Conservation (phyloP, 2,113 vertebrate genomes). For the Cyanistes caeruleus region DNA sequence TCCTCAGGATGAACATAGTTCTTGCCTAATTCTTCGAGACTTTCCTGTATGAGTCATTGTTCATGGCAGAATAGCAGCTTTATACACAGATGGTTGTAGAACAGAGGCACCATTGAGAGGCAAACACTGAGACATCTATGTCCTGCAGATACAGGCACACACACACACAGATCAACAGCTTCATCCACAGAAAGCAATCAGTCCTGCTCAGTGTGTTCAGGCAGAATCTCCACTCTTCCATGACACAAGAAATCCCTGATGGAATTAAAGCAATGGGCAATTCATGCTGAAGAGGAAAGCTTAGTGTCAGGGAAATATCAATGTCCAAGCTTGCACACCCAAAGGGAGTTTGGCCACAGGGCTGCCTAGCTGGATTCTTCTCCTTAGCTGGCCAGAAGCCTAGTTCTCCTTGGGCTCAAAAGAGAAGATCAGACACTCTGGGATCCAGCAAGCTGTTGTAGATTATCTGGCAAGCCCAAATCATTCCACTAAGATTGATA, state of each 20-base stretch:
- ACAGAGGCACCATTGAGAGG: constrained; percentile 64
- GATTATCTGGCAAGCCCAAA: constrained; percentile 22
- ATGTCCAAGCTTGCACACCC: neutral
- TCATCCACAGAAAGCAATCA: constrained; percentile 32
- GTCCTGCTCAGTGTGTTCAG: constrained; percentile 40
- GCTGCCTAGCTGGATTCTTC: neutral
- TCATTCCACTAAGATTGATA: neutral
- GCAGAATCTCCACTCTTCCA: constrained; percentile 30
- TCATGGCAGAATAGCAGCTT: constrained; percentile 64
- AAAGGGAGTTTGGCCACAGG: neutral
- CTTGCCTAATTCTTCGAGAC: constrained; percentile 54
- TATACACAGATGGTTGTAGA: constrained; percentile 63
- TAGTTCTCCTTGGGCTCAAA: neutral
- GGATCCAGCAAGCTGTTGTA: neutral
- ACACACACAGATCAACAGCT: constrained; percentile 25
- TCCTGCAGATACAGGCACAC: constrained; percentile 42
- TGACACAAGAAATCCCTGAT: constrained; percentile 28
- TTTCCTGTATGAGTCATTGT: constrained; percentile 64
- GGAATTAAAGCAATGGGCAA: constrained; percentile 39
- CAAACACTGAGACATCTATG: constrained; percentile 54
- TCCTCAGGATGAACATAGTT: constrained; percentile 14
- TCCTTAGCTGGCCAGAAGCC: constrained; percentile 22
- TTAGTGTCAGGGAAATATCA: constrained; percentile 28
- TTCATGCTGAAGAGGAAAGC: constrained; percentile 21
- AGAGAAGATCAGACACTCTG: neutral